Evolutionary conservation across 2,888 invertebrate genomes (phyloP).

Genomic region (Pterostichus niger): DNA sequence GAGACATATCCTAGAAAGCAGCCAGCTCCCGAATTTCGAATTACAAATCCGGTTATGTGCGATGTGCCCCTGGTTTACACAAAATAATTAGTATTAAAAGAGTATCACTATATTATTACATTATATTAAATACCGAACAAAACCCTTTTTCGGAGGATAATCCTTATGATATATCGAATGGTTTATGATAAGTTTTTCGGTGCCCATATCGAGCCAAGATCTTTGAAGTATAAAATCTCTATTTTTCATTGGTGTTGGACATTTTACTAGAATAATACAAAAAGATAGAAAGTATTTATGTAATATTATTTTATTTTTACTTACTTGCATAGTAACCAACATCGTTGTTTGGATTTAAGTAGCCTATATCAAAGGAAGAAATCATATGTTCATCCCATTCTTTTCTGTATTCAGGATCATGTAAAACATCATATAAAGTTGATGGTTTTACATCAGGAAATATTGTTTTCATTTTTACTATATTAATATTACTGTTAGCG

Average conservation of each 20-base stretch:
- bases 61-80: constrained; percentile 79
- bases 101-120: not conserved
- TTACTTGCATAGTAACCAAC: constrained; percentile 90
- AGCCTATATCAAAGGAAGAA: constrained; percentile 91
- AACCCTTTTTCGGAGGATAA: constrained; percentile 90
- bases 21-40: constrained; percentile 82
- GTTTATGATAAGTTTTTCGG: constrained; percentile 92
- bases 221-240: constrained; percentile 95
- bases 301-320: not conserved
- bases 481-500: constrained; percentile 81
- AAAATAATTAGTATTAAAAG: constrained; percentile 6
- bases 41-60: constrained; percentile 83
- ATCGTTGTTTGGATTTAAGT: constrained; percentile 95
- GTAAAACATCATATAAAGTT: constrained; percentile 92
- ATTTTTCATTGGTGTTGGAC: constrained; percentile 92
- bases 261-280: constrained; percentile 84
- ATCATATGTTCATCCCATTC: constrained; percentile 96
- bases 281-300: not conserved
- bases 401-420: constrained; percentile 92
- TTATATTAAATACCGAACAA: constrained; percentile 80
- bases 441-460: constrained; percentile 87
- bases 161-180: constrained; percentile 94
- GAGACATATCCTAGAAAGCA: constrained; percentile 93
- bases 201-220: constrained; percentile 93
- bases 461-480: constrained; percentile 83